Conservation (phyloP, 2,113 vertebrate species). For the Rhinogobius similis region DNA sequence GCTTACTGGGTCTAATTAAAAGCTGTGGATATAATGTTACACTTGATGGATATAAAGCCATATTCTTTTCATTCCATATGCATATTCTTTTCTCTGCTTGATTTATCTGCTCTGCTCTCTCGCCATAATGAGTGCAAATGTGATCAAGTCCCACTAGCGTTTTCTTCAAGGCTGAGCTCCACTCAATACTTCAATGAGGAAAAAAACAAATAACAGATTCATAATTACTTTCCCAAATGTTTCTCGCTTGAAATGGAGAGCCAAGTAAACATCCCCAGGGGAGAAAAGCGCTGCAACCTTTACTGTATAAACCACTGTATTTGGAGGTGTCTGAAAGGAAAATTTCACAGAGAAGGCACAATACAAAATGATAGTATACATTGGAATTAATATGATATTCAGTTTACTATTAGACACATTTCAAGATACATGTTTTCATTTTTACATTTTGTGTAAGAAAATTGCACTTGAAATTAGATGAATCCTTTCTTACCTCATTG, state of each 20-base stretch:
- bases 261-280: slow-evolving; percentile 29
- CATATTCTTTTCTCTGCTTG: slow-evolving; percentile 32
- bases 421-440: too few relatives aligned
- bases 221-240: slow-evolving; percentile 41
- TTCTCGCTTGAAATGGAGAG: slow-evolving; percentile 21
- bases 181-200: slow-evolving; percentile 38
- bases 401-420: too few relatives aligned
- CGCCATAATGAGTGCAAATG: slow-evolving; percentile 35
- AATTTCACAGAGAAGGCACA: background rate
- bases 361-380: background rate
- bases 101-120: slow-evolving; percentile 21
- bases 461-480: too few relatives aligned
- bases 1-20: too few relatives aligned
- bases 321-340: slow-evolving; percentile 17
- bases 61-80: too few relatives aligned
- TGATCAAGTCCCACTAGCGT: slow-evolving; percentile 37
- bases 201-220: slow-evolving; percentile 51
- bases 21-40: background rate
- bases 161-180: slow-evolving; percentile 42
- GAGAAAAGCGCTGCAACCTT: slow-evolving; percentile 13
- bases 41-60: background rate
- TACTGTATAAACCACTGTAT: slow-evolving; percentile 9
- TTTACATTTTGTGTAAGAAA: too few relatives aligned
- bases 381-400: too few relatives aligned
- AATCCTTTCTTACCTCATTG: too few relatives aligned